Evolutionary conservation across 2,888 invertebrate species (phyloP).

Genomic region (Cheilosia variabilis): DNA sequence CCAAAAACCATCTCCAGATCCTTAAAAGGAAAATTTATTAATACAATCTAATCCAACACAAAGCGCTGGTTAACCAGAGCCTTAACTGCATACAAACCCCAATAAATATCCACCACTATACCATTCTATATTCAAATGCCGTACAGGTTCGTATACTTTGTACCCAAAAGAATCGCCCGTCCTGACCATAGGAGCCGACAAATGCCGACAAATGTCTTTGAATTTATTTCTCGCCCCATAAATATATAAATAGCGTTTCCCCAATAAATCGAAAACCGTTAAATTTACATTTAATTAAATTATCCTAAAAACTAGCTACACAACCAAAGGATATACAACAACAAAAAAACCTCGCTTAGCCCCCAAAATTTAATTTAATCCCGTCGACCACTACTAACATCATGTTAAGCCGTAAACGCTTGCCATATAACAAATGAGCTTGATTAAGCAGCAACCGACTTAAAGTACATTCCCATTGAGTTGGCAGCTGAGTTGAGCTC

Average conservation of each 20-base stretch:
- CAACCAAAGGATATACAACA: conserved; percentile 7
- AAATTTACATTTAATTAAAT: conserved; percentile 74
- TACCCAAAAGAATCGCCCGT: conserved; percentile 11
- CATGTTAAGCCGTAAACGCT: conserved; percentile 63
- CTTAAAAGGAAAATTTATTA: conserved; percentile 24
- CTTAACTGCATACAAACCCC: conserved; percentile 58
- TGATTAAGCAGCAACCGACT: conserved; percentile 63
- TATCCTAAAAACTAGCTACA: conserved; percentile 37
- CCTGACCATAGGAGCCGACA: conserved; percentile 2
- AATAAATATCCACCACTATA: conserved; percentile 56
- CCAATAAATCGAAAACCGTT: conserved; percentile 66
- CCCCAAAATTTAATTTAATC: conserved; percentile 55
- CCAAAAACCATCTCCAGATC: not conserved
- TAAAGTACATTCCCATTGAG: conserved; percentile 61
- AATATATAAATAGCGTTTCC: conserved; percentile 57
- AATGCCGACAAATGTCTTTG: conserved; percentile 54
- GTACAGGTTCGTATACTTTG: conserved; percentile 17
- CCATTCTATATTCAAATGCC: conserved; percentile 51
- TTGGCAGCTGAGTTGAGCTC: not conserved
- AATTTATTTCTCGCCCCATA: conserved; percentile 44
- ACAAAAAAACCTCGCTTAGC: not conserved
- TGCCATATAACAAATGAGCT: conserved; percentile 67
- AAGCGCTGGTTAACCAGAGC: conserved; percentile 48
- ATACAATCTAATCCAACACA: conserved; percentile 43
- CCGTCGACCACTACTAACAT: conserved; percentile 64